phyloP scores from a whole-genome alignment of 2,797 vertebrate genomes.

The Malacoraja senta region DNA sequence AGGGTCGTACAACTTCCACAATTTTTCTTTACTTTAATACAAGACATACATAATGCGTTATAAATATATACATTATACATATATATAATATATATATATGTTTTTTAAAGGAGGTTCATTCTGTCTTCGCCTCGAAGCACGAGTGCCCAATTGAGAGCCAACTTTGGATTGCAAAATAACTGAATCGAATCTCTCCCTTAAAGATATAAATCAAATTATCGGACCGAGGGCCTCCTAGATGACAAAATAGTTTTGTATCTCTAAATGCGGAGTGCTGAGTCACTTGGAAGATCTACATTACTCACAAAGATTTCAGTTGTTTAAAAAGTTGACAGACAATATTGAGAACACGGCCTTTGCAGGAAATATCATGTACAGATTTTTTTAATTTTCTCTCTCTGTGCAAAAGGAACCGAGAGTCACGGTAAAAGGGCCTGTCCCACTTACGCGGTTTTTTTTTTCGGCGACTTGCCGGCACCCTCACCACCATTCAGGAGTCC shows the following conservation, averaged over 20 bases:
- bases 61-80: constrained; percentile 21
- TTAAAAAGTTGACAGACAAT: not conserved
- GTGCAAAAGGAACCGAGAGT: not conserved
- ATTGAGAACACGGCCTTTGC: not conserved
- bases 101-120: constrained; percentile 3
- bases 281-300: not conserved
- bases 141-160: not conserved
- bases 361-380: not conserved
- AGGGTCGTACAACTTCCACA: not conserved
- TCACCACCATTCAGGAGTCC: too few species aligned
- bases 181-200: not conserved
- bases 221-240: not conserved
- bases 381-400: not conserved
- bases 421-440: not conserved
- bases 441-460: not conserved
- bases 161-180: not conserved
- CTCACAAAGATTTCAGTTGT: not conserved
- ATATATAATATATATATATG: constrained; percentile 21
- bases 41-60: not conserved
- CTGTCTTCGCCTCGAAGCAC: not conserved
- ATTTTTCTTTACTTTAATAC: constrained; percentile 22
- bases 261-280: not conserved
- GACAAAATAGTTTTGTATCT: not conserved
- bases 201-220: not conserved
- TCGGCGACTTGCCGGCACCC: too few species aligned